These are phyloP conservation scores for Halictus quadricinctus DNA, from an alignment of 2,888 invertebrate species.

Conservation along the genomic window DNA sequence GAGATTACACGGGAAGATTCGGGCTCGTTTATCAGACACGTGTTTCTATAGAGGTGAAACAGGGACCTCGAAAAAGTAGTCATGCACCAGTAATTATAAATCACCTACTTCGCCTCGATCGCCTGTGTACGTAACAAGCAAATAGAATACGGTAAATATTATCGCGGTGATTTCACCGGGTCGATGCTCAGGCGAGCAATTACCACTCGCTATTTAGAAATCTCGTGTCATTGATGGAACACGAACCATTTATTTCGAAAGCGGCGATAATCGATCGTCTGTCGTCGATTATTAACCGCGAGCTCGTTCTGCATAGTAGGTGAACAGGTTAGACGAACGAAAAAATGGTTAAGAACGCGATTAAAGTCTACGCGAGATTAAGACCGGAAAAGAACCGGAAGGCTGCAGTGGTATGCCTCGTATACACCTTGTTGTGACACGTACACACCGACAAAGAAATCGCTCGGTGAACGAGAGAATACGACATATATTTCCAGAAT, in stretches of 20 bases:
- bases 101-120: not conserved
- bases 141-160: conserved; percentile 7
- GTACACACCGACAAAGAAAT: not conserved
- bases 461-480: not conserved
- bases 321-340: conserved; percentile 32
- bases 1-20: not conserved
- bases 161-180: conserved; percentile 6
- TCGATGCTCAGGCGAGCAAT: not conserved
- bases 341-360: conserved; percentile 80
- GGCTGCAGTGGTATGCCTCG: conserved; percentile 48
- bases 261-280: conserved; percentile 46
- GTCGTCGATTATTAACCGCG: conserved; percentile 35
- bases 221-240: conserved; percentile 2
- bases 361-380: conserved; percentile 82
- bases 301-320: conserved; percentile 3
- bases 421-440: too few relatives aligned
- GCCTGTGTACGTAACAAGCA: not conserved
- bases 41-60: not conserved
- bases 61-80: not conserved
- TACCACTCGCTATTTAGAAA: conserved; percentile 4
- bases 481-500: conserved; percentile 53
- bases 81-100: conserved; percentile 12
- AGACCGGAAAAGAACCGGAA: conserved; percentile 71
- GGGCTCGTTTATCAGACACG: not conserved
- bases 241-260: not conserved